Base-by-base conservation (phyloP, 2,888 invertebrate species). In the Hypomecis punctinalis region DNA sequence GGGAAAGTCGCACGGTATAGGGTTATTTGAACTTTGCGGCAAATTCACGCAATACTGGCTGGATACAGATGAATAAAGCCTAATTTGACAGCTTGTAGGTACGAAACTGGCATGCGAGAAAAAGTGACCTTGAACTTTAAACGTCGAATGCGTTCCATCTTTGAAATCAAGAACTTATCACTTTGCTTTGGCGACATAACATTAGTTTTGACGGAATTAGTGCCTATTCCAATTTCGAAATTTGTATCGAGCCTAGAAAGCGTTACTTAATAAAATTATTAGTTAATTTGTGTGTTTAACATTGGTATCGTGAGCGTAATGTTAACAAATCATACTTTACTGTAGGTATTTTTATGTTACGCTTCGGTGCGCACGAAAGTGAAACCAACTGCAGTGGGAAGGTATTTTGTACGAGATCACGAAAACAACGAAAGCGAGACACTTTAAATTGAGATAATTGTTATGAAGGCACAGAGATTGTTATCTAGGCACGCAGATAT, bases 1-100 rank as follows among this genome's bases (percentile, higher is more conserved):
- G 80, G 73, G 79, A 80, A 80, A 79, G 73, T 80, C 78, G 48
- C 79, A 78, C 78, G 77, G 61, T 58, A 65, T 58, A 45, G 55
- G 63, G 64, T 23, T 52, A 52, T 39, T 51, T 13, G 8, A 43
- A 55, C 58, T 64, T 56, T 46, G 55, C 47, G 39, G 42, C 56
- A 56, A 52, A 11, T 42, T 49, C 55, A 46, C 39, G 54, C 51
- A 49, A 36, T 37, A 13, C 42, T 48, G 57, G 6, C 55, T 57
- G 49, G 46, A 47, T 46, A 52, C 33, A 52, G 45, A 33, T 5
- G 43, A 33, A 35, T 7, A 55, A 47, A 53, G 36, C 46, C 39
- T 9, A 11, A 13, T 48, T 48, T 4, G 11, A 36, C 33, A 36
- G 35, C 7, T 33, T 10, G 5, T 2, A 11, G 10, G 40, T 9